Base-by-base conservation (phyloP, 1,140 invertebrate genomes). In the Carposina sasakii region DNA sequence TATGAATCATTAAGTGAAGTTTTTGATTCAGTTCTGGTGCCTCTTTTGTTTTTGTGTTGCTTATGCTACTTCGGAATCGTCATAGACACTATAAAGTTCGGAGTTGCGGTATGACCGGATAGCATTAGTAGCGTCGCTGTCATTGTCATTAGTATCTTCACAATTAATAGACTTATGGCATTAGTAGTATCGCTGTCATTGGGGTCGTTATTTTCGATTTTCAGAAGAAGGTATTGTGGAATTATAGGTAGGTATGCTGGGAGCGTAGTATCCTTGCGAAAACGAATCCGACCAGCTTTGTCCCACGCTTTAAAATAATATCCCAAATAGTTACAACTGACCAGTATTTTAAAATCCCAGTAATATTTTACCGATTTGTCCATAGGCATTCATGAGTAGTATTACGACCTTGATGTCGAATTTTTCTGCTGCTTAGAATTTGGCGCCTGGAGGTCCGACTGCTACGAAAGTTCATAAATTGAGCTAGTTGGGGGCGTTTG, bases 401-500 rank as follows among this genome's bases (percentile, higher is more conserved):
- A 28, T 28, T 28, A 12, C 6, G 24, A 34, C 8, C 13, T 34
- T 34, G 5, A 34, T 15, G 15, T 34, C 31, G 15, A 9, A 34
- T 34, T 34, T 34, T 4, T 34, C 6, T 8, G 31, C 31, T 10
- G 13, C 31, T 9, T 34, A 8, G 4, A 34, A 8, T 8, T 10
- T 34, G 31, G 31, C 8, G 13, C 31, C 15, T 10, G 15, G 13
- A 10, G 31, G 15, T 34, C 15, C 15, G 5, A 15, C 31, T 15
- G 8, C 31, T 10, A 10, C 31, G 13, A 34, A 34, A 10, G 15
- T 34, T 15, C 8, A 3, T 5, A 34, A 3, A 8, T 15, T 4
- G 6, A 8, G 8, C 31, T 15, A 13, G 5, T 6, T 6, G 6
- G 81, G 5, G 42, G 42, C 26, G 45, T 52, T 22, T 46, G 76